Base-by-base conservation (phyloP, 1,140 invertebrate species). In the Bradynema listronoti region DNA sequence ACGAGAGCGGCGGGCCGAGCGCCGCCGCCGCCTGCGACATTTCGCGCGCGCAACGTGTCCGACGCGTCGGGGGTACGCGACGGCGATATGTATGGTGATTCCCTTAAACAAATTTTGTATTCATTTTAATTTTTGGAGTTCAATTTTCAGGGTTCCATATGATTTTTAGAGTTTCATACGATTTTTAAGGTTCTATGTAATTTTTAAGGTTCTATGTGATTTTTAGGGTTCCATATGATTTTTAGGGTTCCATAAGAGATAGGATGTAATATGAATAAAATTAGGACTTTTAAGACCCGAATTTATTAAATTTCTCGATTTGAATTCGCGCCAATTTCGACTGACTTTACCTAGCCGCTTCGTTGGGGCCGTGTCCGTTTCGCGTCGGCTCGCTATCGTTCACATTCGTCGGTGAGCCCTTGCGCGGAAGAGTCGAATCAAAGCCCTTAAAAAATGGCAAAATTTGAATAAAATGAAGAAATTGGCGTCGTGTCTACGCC, bases 401-500 rank as follows among this genome's bases (percentile, higher is more conserved):
- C n/a, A n/a, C n/a, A n/a, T n/a, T n/a, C n/a, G n/a, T n/a, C n/a
- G n/a, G n/a, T n/a, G n/a, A n/a, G n/a, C n/a, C n/a, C n/a, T n/a
- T n/a, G n/a, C n/a, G n/a, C n/a, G n/a, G n/a, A n/a, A n/a, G n/a
- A n/a, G n/a, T n/a, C n/a, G n/a, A n/a, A n/a, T n/a, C n/a, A n/a
- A n/a, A n/a, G n/a, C n/a, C n/a, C n/a, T n/a, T n/a, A n/a, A n/a
- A n/a, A n/a, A n/a, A n/a, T n/a, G n/a, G n/a, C n/a, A n/a, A n/a
- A n/a, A n/a, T n/a, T n/a, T n/a, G n/a, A n/a, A n/a, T n/a, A n/a
- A n/a, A n/a, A 9, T 30, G 45, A 47, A 30, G 30, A 45, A 55
- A 55, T 52, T 52, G 51, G 14, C 22, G 52, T 33, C 41, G 43
- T n/a, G n/a, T n/a, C n/a, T n/a, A n/a, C n/a, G n/a, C n/a, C n/a